Conservation (phyloP, 1,140 invertebrate species). For the Ceratina calcarata region DNA sequence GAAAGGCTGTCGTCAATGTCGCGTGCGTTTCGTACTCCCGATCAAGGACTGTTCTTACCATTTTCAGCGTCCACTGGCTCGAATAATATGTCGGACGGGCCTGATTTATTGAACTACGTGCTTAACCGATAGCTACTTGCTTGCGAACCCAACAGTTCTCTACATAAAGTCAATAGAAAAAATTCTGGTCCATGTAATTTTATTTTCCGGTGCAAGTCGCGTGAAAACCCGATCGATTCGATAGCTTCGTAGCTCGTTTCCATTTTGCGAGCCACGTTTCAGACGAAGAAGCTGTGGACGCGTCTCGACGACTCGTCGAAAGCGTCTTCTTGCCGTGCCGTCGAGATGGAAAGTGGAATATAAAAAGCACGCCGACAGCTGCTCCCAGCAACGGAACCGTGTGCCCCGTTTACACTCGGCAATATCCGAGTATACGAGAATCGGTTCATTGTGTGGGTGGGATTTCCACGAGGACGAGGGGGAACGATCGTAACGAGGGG, state of each 20-base stretch:
- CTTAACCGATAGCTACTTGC: background rate
- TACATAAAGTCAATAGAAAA: no score
- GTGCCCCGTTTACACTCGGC: background rate
- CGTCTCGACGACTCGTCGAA: background rate
- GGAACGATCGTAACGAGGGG: constrained; percentile 9
- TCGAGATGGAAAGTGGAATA: constrained; percentile 49
- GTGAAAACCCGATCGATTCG: no score
- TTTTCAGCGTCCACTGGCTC: background rate
- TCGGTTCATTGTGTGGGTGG: constrained; percentile 54
- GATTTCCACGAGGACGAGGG: constrained; percentile 50
- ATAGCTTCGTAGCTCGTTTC: background rate
- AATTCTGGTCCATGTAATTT: no score
- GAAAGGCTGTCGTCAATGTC: constrained; percentile 36
- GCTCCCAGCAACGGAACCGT: constrained; percentile 42
- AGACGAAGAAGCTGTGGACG: background rate
- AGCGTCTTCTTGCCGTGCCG: constrained; percentile 7
- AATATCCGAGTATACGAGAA: background rate
- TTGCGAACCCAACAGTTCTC: background rate
- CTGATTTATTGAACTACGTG: constrained; percentile 1
- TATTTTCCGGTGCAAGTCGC: no score
- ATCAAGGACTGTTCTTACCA: background rate
- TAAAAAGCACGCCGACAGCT: constrained; percentile 61
- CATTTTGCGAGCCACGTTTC: background rate
- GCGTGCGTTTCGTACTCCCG: background rate
- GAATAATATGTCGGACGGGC: constrained; percentile 8